A percentile compares a stretch with the other conserved stretches of the same genome.
Evolutionary conservation across 2,797 vertebrate genomes (phyloP).

Genomic region (Poecilia gillii): DNA sequence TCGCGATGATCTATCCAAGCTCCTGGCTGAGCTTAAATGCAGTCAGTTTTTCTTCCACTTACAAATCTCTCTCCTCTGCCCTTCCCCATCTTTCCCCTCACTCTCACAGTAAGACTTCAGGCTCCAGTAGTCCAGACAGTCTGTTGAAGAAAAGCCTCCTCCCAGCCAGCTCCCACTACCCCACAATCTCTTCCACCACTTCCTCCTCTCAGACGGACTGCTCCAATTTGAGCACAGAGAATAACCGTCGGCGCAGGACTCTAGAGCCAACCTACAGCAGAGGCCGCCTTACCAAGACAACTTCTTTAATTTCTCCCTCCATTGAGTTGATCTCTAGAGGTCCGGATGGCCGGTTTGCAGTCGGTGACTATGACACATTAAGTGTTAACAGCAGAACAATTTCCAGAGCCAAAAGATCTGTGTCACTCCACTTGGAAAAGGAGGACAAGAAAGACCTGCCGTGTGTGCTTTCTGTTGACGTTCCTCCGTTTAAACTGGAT

Average conservation of each 20-base stretch:
- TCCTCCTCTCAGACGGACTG: constrained; percentile 75
- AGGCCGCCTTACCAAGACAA: constrained; percentile 67
- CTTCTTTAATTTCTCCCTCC: constrained; percentile 58
- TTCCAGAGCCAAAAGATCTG: constrained; percentile 59
- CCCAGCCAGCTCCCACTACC: constrained; percentile 73
- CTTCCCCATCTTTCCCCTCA: constrained; percentile 7
- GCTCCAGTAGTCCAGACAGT: constrained; percentile 87
- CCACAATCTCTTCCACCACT: constrained; percentile 70
- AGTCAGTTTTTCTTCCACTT: constrained; percentile 39
- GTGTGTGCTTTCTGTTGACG: constrained; percentile 81
- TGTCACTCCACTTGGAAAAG: constrained; percentile 68
- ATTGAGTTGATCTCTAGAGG: constrained; percentile 90
- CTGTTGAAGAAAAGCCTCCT: constrained; percentile 89
- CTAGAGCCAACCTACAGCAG: constrained; percentile 61
- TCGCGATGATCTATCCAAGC: constrained; percentile 16
- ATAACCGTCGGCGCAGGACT: constrained; percentile 48
- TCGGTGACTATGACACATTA: constrained; percentile 47
- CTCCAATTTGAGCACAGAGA: constrained; percentile 66
- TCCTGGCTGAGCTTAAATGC: constrained; percentile 33
- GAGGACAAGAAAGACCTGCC: constrained; percentile 66
- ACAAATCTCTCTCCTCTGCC: constrained; percentile 49
- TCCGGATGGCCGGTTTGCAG: constrained; percentile 90
- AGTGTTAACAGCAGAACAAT: constrained; percentile 52
- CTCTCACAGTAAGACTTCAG: constrained; percentile 69
- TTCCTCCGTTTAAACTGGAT: constrained; percentile 58